These are phyloP conservation scores for Solenopsis invicta DNA, from an alignment of 1,140 invertebrate species.

Conservation along the genomic window DNA sequence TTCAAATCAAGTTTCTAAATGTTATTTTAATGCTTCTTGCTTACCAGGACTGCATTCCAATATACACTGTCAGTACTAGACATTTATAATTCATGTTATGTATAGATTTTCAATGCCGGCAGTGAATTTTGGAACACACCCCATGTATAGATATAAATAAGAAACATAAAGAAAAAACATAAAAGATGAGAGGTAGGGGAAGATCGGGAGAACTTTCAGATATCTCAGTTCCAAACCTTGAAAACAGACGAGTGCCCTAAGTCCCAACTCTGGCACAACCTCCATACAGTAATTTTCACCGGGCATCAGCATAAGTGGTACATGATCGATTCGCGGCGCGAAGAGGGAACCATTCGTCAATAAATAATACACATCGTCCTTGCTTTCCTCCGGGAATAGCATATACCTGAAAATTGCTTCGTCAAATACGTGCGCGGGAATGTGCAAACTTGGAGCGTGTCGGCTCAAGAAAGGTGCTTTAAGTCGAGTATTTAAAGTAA, in stretches of 20 bases:
- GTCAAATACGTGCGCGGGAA: not conserved
- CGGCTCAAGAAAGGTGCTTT: not conserved
- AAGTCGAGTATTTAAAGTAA: conserved; percentile 12
- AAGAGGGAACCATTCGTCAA: conserved; percentile 88
- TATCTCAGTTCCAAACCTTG: conserved; percentile 77
- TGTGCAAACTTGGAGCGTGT: not conserved
- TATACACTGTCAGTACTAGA: no score
- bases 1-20: no score
- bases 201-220: no score
- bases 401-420: conserved; percentile 84
- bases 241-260: conserved; percentile 85
- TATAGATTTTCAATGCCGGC: no score
- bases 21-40: no score
- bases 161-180: no score
- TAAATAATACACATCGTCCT: conserved; percentile 88
- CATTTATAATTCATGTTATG: no score
- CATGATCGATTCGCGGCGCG: conserved; percentile 82
- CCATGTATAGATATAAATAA: no score
- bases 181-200: no score
- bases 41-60: no score
- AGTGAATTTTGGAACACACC: no score
- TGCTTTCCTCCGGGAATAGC: conserved; percentile 86
- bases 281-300: conserved; percentile 88
- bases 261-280: conserved; percentile 77
- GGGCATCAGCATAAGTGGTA: conserved; percentile 85